phyloP scores from a whole-genome alignment of 2,113 vertebrate species.

The Oncorhynchus keta region DNA sequence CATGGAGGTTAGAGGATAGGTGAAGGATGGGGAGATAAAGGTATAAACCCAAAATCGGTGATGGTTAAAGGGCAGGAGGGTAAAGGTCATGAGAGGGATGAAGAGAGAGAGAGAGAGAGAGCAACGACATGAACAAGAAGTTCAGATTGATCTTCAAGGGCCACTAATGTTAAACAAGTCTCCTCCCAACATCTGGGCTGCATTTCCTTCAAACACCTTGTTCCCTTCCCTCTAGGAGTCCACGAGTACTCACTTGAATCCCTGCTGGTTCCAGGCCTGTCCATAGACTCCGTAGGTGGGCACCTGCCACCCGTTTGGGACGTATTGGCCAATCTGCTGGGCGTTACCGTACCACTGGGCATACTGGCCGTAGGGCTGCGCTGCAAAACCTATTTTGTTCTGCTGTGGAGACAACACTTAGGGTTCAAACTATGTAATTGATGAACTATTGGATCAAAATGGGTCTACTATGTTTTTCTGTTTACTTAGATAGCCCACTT shows the following conservation, averaged over 20 bases:
- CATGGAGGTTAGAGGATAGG: not conserved
- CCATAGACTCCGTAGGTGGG: conserved; percentile 91
- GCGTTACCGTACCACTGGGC: conserved; percentile 93
- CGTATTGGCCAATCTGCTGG: conserved; percentile 93
- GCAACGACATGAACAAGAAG: too few species aligned
- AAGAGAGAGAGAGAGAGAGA: too few species aligned
- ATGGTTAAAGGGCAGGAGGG: too few species aligned
- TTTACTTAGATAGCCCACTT: not conserved
- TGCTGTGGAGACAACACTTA: conserved; percentile 59
- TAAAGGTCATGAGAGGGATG: too few species aligned
- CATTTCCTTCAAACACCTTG: too few species aligned
- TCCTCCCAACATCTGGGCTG: too few species aligned
- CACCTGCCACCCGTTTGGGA: conserved; percentile 95
- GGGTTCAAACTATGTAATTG: not conserved
- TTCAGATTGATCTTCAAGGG: too few species aligned
- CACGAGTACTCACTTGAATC: conserved; percentile 83
- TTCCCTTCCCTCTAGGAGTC: too few species aligned
- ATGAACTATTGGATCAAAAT: not conserved
- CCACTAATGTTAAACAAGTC: too few species aligned
- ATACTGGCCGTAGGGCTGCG: conserved; percentile 91
- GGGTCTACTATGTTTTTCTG: too few species aligned
- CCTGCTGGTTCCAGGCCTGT: conserved; percentile 94
- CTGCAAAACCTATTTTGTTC: conserved; percentile 88
- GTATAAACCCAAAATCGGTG: too few species aligned
- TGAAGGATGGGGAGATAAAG: not conserved